These are phyloP conservation scores for Baryphthengus martii DNA, from an alignment of 2,113 vertebrate species.

Conservation along the genomic window DNA sequence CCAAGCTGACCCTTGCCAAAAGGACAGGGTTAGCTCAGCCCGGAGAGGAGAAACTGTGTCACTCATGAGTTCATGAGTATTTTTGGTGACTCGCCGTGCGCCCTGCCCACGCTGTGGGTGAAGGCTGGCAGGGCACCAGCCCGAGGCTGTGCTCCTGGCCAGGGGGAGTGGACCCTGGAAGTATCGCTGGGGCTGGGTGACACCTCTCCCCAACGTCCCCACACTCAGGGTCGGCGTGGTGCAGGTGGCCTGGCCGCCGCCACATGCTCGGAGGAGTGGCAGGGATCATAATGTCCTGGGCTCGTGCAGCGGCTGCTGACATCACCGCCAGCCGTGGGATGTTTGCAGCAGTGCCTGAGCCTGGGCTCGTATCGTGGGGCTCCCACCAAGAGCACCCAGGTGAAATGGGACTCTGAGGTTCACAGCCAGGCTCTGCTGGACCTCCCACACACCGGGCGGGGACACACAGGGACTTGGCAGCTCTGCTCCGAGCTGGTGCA, in stretches of 20 bases:
- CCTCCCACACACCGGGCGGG: too few relatives aligned
- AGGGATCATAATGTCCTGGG: not conserved
- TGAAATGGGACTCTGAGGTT: accelerated
- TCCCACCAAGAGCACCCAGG: not conserved
- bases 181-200: too few relatives aligned
- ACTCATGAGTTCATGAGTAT: slow-evolving; percentile 35
- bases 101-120: not conserved
- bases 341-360: not conserved
- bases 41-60: not conserved
- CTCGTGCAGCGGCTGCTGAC: not conserved
- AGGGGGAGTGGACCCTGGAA: accelerated
- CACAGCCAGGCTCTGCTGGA: not conserved
- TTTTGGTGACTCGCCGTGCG: not conserved
- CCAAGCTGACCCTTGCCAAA: not conserved
- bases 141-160: accelerated
- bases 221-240: not conserved
- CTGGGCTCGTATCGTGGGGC: too few relatives aligned
- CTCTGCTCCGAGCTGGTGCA: accelerated
- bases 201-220: accelerated
- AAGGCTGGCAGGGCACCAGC: not conserved
- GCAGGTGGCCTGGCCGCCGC: not conserved
- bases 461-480: not conserved
- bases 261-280: not conserved
- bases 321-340: not conserved
- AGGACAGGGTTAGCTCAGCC: not conserved